Base-by-base conservation (phyloP, 1,140 invertebrate species). In the Amyelois transitella region DNA sequence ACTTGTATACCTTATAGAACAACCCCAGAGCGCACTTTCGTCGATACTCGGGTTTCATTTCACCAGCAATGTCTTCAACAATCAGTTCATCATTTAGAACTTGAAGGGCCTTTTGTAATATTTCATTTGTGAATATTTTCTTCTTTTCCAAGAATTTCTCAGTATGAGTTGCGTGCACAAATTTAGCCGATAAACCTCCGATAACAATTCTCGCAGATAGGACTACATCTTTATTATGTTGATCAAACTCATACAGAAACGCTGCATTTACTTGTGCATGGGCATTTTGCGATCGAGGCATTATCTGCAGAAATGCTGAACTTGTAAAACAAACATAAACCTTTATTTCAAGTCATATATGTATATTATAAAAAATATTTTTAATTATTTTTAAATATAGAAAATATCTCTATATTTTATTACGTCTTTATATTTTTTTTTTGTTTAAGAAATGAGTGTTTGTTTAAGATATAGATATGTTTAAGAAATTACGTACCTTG, bases 241-340 rank as follows among this genome's bases (percentile, higher is more conserved):
- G 59, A 25, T 92, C 81, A 5, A 94, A 77, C 79, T 92, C 89
- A 44, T 93, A 90, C 0, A 91, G 80, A 68, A 95, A 94, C 7
- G 91, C 94, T 44, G 92, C 92, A 67, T 94, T 94, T 0, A 95
- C 91, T 64, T 92, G 91, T 0, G 94, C 93, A 73, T 94, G 92
- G 0, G 94, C 90, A 74, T 94, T 94, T 80, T 93, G 92, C 8
- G 90, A 89, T 60, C 93, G 83, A 4, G 91, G 91, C 89, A 92
- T 93, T 28, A 94, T 90, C 92, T 93, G 57, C 6, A 38, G 32
- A n/a, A n/a, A n/a, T n/a, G n/a, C n/a, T n/a, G n/a, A n/a, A n/a
- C n/a, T n/a, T n/a, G n/a, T n/a, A n/a, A n/a, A n/a, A n/a, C n/a
- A n/a, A n/a, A n/a, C n/a, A n/a, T n/a, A n/a, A n/a, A n/a, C n/a